A percentile compares a stretch with the other conserved stretches of the same genome.
phyloP scores from a whole-genome alignment of 1,140 invertebrate species.

The Drosophila teissieri region DNA sequence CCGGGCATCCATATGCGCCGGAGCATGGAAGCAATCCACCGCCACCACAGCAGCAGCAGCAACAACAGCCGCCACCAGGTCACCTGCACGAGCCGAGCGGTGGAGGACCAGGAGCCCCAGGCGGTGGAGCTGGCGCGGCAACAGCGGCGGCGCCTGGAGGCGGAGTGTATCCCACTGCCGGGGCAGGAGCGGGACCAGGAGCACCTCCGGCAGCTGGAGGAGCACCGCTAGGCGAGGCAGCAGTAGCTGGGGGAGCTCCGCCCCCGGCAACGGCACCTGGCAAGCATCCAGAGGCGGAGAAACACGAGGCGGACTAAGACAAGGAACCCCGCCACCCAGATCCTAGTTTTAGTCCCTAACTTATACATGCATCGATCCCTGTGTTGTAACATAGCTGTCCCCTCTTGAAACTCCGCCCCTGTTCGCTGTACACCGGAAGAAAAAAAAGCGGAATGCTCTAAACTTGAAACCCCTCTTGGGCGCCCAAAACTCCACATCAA shows the following conservation, averaged over 20 bases:
- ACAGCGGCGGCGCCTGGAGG: background rate
- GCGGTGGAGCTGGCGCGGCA: background rate
- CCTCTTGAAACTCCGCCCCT: background rate
- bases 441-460: background rate
- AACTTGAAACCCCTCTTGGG: background rate
- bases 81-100: constrained; percentile 37
- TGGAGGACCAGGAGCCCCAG: constrained; percentile 9
- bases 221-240: constrained; percentile 3
- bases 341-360: constrained; percentile 14
- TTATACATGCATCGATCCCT: constrained; percentile 12
- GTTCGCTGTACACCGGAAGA: background rate
- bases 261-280: constrained; percentile 16
- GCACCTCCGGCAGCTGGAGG: constrained; percentile 10
- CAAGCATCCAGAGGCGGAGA: constrained; percentile 56
- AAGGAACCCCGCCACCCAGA: background rate
- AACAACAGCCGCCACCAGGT: constrained; percentile 15
- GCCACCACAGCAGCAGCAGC: constrained; percentile 40
- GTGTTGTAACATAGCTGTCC: constrained; percentile 59
- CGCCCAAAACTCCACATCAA: background rate
- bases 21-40: constrained; percentile 47
- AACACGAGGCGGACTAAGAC: constrained; percentile 60
- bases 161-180: constrained; percentile 9
- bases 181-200: constrained; percentile 5
- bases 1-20: constrained; percentile 47
- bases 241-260: constrained; percentile 7